phyloP scores from a whole-genome alignment of 2,113 vertebrate species.

The Lagenorhynchus albirostris region DNA sequence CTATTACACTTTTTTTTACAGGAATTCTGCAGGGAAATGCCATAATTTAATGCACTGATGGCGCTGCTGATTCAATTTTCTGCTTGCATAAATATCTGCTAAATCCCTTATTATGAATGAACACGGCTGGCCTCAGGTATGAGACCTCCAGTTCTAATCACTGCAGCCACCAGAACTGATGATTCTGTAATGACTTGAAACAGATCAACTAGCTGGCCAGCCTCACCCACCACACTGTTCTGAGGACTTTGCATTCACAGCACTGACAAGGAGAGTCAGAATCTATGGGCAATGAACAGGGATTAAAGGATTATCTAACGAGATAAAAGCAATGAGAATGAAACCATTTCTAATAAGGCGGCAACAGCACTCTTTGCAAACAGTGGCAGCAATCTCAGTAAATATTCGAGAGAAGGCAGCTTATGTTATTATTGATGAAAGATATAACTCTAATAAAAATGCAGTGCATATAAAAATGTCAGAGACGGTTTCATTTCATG shows the following conservation, averaged over 20 bases:
- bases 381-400: conserved; percentile 5
- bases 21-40: conserved; percentile 67
- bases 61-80: conserved; percentile 80
- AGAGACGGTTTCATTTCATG: conserved; percentile 62
- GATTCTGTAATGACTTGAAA: conserved; percentile 70
- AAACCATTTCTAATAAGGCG: conserved; percentile 71
- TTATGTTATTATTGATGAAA: conserved; percentile 59
- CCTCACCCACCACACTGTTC: conserved; percentile 33
- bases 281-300: conserved; percentile 44
- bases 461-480: conserved; percentile 38
- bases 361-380: conserved; percentile 51
- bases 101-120: conserved; percentile 72
- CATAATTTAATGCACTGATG: conserved; percentile 74
- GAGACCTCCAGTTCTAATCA: conserved; percentile 70
- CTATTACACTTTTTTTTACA: conserved; percentile 42
- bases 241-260: conserved; percentile 30
- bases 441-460: conserved; percentile 63
- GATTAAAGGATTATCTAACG: conserved; percentile 79
- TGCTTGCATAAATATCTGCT: conserved; percentile 77
- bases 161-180: conserved; percentile 78
- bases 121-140: conserved; percentile 54
- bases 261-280: conserved; percentile 42
- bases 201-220: conserved; percentile 65
- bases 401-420: conserved; percentile 40
- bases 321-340: conserved; percentile 69